Base-by-base conservation (phyloP, 2,888 invertebrate genomes). In the Orchesella flavescens region DNA sequence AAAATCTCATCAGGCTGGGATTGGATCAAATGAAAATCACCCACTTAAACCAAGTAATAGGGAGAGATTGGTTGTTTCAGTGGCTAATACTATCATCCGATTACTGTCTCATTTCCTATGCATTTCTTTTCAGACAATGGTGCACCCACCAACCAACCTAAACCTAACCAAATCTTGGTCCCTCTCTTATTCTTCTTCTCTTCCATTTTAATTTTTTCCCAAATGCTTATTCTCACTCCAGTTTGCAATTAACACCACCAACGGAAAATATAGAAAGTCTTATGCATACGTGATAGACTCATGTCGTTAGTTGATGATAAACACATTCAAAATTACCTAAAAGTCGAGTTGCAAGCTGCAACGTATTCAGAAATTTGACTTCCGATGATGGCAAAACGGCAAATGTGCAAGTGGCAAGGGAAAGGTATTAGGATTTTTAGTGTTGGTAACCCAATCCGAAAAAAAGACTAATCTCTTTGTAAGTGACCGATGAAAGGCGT, bases 401-500 rank as follows among this genome's bases (percentile, higher is more conserved):
- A 34, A 34, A 34, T 34, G 7, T 2, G 34, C 34, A 34, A 34
- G 7, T 34, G 7, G 34, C 7, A 34, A 34, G 34, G 34, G 34
- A 4, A 34, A 34, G 7, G 34, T 34, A 34, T 34, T 34, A 34
- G 34, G 17, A 53, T 63, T 63, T 63, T 21, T 24, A 63, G 21
- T 63, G 63, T 17, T 34, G 34, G 34, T 53, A n/a, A 53, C 1
- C 23, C 59, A 76, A 55, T 57, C 57, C 44, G n/a, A 65, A 49
- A 21, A 1, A n/a, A 24, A 43, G 23, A 59, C 21, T 71, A 78
- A 78, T 71, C 71, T 78, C 69, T 46, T 46, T 61, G n/a, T 53
- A 43, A 78, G 71, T 78, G 78, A 78, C 78, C 77, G 46, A 49
- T 71, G 78, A 49, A 78, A 78, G 71, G 78, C 44, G 78, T 78